Evolutionary conservation across 2,888 invertebrate species (phyloP), one percentile per base, ranked within the genome.

Genomic region (Idaea dimidiata): DNA sequence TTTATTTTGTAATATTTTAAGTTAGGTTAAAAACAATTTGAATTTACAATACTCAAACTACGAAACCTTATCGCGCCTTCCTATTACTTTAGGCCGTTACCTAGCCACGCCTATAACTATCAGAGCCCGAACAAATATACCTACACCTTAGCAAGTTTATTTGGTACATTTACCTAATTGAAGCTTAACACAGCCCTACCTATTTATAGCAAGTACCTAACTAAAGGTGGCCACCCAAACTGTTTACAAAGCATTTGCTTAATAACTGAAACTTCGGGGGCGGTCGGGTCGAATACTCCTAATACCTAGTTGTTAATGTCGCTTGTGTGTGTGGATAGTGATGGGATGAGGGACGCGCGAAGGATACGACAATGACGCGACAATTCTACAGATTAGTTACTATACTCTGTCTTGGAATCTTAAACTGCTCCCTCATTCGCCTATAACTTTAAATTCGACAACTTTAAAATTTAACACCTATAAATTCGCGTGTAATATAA

Each of bases 171-270:
- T 76, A 81, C 77, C 80, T 80, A 83, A 84, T 85, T 85, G 84
- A 84, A 81, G 88, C 88, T 84, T 83, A 87, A 84, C 86, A 78
- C 80, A 82, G 81, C 86, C 83, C 86, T 72, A 81, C 83, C 87
- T 88, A 88, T 89, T 88, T 88, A 88, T 84, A 85, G 83, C 81
- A 76, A 78, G 79, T 74, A 76, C 79, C 78, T 81, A 88, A 85
- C 88, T 86, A 87, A 88, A 90, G 91, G 91, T 89, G 84, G 72
- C 86, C 83, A 80, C 89, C 88, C 88, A 79, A 86, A 91, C 90
- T 91, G 91, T 92, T 92, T 92, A 90, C 91, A 81, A 89, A 91
- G 90, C 91, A 92, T 92, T 92, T 91, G 91, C 89, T 91, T 92
- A 91, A 91, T 92, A 92, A 91, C 89, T 86, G 86, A 89, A 91